Conservation (phyloP, 2,888 invertebrate species). For the Xestia ashworthii region DNA sequence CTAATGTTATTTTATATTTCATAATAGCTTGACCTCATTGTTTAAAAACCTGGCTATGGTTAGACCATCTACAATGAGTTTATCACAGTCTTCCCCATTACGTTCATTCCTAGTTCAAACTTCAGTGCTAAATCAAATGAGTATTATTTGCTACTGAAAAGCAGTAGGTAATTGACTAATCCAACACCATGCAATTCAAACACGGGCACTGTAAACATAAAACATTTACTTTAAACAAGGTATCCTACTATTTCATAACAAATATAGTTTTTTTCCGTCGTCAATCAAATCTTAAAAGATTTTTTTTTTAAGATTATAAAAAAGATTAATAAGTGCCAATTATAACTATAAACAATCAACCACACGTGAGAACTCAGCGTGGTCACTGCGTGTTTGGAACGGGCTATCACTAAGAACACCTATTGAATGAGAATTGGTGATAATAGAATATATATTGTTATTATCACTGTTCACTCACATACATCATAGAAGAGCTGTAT, state of each 20-base stretch:
- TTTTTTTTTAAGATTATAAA: neutral
- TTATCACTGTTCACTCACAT: neutral
- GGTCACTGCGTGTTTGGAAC: constrained; percentile 8
- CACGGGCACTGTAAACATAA: neutral
- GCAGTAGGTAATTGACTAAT: constrained; percentile 17
- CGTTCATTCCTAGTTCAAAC: neutral
- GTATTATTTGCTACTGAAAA: neutral
- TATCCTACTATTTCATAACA: neutral
- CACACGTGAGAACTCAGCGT: neutral
- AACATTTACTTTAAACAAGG: neutral
- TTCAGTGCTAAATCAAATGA: neutral
- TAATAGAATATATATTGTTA: neutral
- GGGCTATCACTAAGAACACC: neutral
- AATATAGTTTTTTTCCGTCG: neutral
- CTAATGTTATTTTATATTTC: neutral
- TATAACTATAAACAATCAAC: neutral
- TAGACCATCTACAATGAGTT: neutral
- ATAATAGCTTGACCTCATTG: neutral
- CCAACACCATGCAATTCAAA: constrained; percentile 8
- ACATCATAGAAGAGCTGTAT: neutral
- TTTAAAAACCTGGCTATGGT: neutral
- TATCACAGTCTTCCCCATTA: neutral
- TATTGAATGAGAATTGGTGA: constrained; percentile 10
- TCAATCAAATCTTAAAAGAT: neutral
- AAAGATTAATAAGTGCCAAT: neutral